A percentile compares a stretch with the other conserved stretches of the same genome.
Evolutionary conservation across 2,888 invertebrate species (phyloP).

Genomic region (Ophion ventricosus): DNA sequence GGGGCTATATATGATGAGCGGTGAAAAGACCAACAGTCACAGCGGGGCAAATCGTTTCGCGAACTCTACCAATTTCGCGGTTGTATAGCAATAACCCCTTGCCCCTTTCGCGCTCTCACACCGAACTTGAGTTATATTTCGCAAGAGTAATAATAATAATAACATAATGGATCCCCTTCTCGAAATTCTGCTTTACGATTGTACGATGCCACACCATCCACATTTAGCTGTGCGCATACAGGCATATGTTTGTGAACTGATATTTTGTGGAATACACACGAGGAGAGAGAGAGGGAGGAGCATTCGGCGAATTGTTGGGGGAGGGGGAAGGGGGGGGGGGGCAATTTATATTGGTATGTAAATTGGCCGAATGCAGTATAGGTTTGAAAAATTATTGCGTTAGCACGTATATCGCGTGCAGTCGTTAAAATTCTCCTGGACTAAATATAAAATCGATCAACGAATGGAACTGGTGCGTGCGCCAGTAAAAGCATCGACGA

Average conservation of each 20-base stretch:
- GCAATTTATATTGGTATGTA: conserved; percentile 36
- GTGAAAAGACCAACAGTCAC: conserved; percentile 26
- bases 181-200: conserved; percentile 14
- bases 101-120: conserved; percentile 31
- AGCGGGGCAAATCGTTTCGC: conserved; percentile 41
- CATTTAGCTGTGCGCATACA: not conserved
- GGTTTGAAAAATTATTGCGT: conserved; percentile 39
- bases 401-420: conserved; percentile 29
- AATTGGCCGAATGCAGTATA: conserved; percentile 16
- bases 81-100: conserved; percentile 46
- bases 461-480: conserved; percentile 19
- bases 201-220: not conserved
- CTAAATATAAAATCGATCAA: conserved; percentile 59
- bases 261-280: conserved; percentile 16
- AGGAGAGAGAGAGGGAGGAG: not conserved
- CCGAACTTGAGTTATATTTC: conserved; percentile 52
- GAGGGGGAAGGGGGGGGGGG: conserved; percentile 8
- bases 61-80: conserved; percentile 61
- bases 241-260: not conserved
- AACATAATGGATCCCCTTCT: conserved; percentile 26
- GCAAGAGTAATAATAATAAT: conserved; percentile 46
- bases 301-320: not conserved
- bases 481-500: conserved; percentile 12
- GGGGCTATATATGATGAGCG: not conserved
- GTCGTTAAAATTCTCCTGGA: conserved; percentile 32